These are phyloP conservation scores for Nannospalax galili DNA, from an alignment of 2,113 vertebrate species.

Conservation along the genomic window DNA sequence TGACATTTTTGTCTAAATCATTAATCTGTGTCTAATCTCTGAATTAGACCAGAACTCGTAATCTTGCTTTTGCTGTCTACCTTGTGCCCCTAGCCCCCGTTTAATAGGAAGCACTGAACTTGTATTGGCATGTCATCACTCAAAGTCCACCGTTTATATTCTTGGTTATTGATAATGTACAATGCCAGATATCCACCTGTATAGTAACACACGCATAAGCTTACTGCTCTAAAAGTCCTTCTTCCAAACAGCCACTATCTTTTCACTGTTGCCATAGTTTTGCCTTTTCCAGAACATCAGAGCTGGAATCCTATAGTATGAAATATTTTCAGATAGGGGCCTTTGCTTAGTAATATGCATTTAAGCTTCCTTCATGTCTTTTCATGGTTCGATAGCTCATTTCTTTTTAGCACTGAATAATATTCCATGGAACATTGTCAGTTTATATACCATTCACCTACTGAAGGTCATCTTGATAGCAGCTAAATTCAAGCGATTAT, in stretches of 20 bases:
- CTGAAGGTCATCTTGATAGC: constrained; percentile 28
- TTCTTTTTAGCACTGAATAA: constrained; percentile 29
- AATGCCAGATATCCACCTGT: neutral
- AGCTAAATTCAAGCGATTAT: neutral
- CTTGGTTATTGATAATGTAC: neutral
- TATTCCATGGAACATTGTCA: constrained; percentile 21
- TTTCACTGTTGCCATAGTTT: neutral
- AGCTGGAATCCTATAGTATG: neutral
- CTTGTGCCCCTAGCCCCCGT: neutral
- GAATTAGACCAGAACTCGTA: neutral
- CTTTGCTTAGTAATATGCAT: neutral
- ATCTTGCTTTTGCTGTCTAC: neutral
- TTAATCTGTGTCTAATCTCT: neutral
- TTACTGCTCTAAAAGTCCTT: neutral
- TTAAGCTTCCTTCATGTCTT: neutral
- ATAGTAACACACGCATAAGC: neutral
- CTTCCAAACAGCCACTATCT: neutral
- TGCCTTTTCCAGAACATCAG: neutral
- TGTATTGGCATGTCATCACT: neutral
- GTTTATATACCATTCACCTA: neutral
- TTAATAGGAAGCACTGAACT: neutral
- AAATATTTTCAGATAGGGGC: neutral
- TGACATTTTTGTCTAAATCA: neutral
- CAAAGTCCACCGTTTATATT: neutral
- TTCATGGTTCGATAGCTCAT: neutral